Evolutionary conservation across 1,140 invertebrate genomes (phyloP).

Genomic region (Penaeus indicus): DNA sequence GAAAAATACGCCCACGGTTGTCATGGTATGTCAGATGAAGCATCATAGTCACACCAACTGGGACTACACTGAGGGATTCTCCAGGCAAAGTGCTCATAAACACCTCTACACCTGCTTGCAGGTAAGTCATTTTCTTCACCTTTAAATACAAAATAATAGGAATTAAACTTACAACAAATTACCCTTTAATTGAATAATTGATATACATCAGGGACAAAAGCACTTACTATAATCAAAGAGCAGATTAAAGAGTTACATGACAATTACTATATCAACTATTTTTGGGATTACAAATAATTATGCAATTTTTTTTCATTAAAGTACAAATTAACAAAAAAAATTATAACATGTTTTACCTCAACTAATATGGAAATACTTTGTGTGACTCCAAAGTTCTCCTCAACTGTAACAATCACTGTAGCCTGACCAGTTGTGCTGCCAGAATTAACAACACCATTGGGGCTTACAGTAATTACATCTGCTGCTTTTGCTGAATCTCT

Average conservation of each 20-base stretch:
- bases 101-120: constrained; percentile 42
- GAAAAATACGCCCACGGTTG: constrained; percentile 66
- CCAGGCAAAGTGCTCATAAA: constrained; percentile 23
- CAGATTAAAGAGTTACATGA: background rate
- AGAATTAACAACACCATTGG: constrained; percentile 75
- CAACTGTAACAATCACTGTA: constrained; percentile 75
- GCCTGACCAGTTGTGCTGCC: constrained; percentile 75
- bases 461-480: constrained; percentile 73
- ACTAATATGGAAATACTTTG: constrained; percentile 72
- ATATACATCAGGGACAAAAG: background rate
- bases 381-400: constrained; percentile 75
- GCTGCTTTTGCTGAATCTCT: constrained; percentile 52
- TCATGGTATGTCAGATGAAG: constrained; percentile 70
- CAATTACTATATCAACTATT: background rate
- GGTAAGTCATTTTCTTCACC: constrained; percentile 52
- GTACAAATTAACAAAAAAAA: background rate
- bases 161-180: constrained; percentile 64
- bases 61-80: constrained; percentile 41
- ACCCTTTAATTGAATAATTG: background rate
- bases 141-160: background rate
- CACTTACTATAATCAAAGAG: background rate
- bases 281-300: no score
- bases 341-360: constrained; percentile 63
- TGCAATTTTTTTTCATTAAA: no score
- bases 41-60: constrained; percentile 67